Evolutionary conservation across 2,797 vertebrate species (phyloP).

Genomic region (Iguana delicatissima): DNA sequence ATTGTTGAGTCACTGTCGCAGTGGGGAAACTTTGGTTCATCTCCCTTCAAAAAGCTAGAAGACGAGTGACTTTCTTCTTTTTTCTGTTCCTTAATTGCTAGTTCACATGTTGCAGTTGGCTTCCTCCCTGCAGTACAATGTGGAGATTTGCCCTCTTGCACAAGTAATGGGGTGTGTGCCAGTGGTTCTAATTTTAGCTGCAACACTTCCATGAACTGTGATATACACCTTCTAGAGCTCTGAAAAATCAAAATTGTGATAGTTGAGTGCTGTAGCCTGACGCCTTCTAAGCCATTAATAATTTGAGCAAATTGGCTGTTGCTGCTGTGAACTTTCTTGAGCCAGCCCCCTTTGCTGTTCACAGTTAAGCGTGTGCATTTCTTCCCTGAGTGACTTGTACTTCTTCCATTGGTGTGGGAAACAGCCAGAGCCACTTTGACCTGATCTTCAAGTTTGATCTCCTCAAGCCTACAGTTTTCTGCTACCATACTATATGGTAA

Average conservation of each 20-base stretch:
- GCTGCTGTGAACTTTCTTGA: background rate
- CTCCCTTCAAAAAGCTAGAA: background rate
- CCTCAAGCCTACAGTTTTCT: background rate
- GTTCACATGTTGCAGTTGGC: background rate
- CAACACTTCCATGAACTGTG: background rate
- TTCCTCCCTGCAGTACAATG: background rate
- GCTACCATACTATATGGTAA: background rate
- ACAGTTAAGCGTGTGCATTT: background rate
- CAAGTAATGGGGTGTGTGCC: background rate
- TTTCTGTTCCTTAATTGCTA: background rate
- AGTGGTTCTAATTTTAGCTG: background rate
- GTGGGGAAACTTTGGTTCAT: background rate
- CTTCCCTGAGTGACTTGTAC: background rate
- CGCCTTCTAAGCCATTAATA: background rate
- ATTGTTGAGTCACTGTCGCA: background rate
- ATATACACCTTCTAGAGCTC: background rate
- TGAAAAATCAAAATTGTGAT: background rate
- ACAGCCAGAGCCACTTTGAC: background rate
- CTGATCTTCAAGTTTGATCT: background rate
- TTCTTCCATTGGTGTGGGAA: background rate
- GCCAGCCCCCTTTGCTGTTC: too few species aligned
- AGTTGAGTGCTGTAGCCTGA: background rate
- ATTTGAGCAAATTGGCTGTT: background rate
- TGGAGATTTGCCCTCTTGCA: conserved; percentile 2
- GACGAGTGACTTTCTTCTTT: background rate